Evolutionary conservation across 2,888 invertebrate genomes (phyloP), one percentile per base, ranked within the genome.

Genomic region (Drosophila kanekoi): DNA sequence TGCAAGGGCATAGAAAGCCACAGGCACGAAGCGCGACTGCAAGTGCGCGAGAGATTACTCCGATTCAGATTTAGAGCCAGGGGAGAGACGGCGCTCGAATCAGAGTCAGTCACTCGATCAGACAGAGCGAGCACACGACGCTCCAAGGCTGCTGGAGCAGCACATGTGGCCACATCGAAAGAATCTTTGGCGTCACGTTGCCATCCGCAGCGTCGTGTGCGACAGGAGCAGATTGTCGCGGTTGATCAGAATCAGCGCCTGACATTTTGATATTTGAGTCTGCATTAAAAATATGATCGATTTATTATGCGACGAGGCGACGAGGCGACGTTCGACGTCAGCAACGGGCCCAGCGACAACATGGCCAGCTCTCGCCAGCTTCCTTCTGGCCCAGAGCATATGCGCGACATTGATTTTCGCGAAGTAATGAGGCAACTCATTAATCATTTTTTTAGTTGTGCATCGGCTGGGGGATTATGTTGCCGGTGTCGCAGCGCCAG

Each of bases 391-490:
- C 71, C 48, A 74, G 69, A 72, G 76, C 73, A 80, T 76, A 77
- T 78, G 79, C 73, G 87, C 82, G 90, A 90, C 89, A 89, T 89
- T 89, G 90, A 87, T 86, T 89, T 90, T 81, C 67, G 80, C 80
- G 68, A 89, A 85, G 87, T 90, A 91, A 91, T 91, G 90, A 91
- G 90, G 86, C 84, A 91, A 87, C 90, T 89, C 91, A 91, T 91
- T 91, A 91, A 91, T 91, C 91, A 91, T 91, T 89, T 89, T 89
- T 85, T 88, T 79, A 58, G 61, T 66, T 56, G 58, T 62, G 59
- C 71, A 73, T 76, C 56, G 88, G 66, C 82, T 83, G 63, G 77
- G 87, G 83, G 78, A 83, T 87, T 87, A 87, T 87, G 78, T 74
- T 88, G 89, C 72, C 64, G 72, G 49, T 56, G 61, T 43, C 52